phyloP scores from a whole-genome alignment of 2,797 vertebrate genomes.

The Lerista edwardsae region DNA sequence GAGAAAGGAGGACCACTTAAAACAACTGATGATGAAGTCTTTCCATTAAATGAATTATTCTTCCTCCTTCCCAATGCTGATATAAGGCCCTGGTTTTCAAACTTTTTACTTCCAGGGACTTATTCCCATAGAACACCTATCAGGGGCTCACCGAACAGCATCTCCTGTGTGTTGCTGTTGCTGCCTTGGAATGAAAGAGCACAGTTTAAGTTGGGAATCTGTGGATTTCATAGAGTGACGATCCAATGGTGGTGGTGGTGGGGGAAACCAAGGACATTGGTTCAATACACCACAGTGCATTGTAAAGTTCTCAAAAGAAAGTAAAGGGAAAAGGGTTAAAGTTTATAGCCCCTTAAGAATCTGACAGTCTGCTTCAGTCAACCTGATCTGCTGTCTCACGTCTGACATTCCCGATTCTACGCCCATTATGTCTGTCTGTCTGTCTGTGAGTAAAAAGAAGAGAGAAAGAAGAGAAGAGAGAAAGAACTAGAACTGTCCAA shows the following conservation, averaged over 20 bases:
- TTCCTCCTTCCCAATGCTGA: conserved; percentile 21
- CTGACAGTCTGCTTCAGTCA: background rate
- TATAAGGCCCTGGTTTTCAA: background rate
- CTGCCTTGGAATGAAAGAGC: no score
- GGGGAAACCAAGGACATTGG: no score
- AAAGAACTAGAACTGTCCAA: no score
- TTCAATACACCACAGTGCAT: background rate
- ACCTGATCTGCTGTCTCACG: background rate
- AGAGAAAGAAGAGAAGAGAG: no score
- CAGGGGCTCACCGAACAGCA: no score
- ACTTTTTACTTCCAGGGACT: background rate
- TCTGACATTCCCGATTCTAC: background rate
- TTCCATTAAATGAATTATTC: conserved; percentile 77
- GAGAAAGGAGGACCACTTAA: conserved; percentile 57
- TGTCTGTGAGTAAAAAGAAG: no score
- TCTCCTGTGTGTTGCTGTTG: no score
- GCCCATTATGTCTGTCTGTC: no score
- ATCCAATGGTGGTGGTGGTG: no score
- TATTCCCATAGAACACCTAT: background rate
- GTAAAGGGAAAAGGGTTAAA: background rate
- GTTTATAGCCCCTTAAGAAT: background rate
- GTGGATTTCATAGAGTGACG: background rate
- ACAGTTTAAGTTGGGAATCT: background rate
- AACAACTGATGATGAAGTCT: conserved; percentile 74
- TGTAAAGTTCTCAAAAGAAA: conserved; percentile 5